A percentile compares a stretch with the other conserved stretches of the same genome.
These are phyloP conservation scores for Arge pagana DNA, from an alignment of 2,888 invertebrate species.

Conservation along the genomic window DNA sequence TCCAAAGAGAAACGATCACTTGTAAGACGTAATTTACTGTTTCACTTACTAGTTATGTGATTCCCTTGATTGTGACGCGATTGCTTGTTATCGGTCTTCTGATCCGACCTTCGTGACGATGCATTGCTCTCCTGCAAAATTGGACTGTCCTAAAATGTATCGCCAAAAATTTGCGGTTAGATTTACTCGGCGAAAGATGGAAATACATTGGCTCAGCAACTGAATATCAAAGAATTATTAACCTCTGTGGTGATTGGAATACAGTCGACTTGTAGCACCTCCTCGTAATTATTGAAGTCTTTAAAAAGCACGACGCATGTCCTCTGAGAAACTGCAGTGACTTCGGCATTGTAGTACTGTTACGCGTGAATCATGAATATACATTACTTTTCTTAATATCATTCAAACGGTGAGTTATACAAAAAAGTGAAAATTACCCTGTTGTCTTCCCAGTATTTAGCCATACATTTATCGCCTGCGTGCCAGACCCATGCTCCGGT, in stretches of 20 bases:
- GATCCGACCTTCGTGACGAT: conserved; percentile 42
- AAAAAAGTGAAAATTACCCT: conserved; percentile 63
- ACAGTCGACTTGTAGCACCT: conserved; percentile 82
- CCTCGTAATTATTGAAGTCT: conserved; percentile 89
- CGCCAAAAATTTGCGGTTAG: conserved; percentile 23
- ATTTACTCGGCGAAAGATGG: not conserved
- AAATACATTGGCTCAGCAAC: not conserved
- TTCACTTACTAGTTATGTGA: conserved; percentile 42
- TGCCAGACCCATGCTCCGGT: conserved; percentile 66
- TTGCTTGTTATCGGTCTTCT: conserved; percentile 44
- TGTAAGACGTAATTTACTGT: no score
- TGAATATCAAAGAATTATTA: conserved; percentile 24
- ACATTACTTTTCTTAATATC: conserved; percentile 4
- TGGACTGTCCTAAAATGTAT: conserved; percentile 32
- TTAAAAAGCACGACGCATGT: conserved; percentile 86
- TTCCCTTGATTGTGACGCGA: conserved; percentile 48
- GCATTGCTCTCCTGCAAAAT: conserved; percentile 35
- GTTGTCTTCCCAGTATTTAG: conserved; percentile 93
- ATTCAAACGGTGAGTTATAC: conserved; percentile 14
- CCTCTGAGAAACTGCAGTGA: conserved; percentile 79
- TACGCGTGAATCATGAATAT: conserved; percentile 37
- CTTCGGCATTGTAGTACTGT: conserved; percentile 82
- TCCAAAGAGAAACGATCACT: no score
- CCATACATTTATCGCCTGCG: conserved; percentile 81
- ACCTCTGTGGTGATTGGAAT: conserved; percentile 64